Evolutionary conservation across 2,888 invertebrate species (phyloP), one percentile per base, ranked within the genome.

Genomic region (Torymus tubicola): DNA sequence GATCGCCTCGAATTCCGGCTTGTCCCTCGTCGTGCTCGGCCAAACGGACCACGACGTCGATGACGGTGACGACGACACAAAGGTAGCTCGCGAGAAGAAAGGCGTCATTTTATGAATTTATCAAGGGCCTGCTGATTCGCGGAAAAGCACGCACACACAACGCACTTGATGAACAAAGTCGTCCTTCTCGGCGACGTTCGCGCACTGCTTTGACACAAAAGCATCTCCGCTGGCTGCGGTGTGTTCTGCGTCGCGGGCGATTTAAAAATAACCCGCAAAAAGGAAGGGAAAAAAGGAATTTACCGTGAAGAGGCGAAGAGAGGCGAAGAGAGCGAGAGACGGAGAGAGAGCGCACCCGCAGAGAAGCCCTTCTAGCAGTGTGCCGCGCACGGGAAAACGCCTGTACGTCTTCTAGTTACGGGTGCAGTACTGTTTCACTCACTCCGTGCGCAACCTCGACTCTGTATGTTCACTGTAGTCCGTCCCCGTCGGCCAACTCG

Each of bases 191-290:
- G 55, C 24, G 18, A 13, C 16, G 12, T 18, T 18, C 24, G 31
- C 18, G 50, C 13, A 16, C 61, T 60, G 11, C 21, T 61, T 74
- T 65, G 57, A 75, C 64, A 80, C 63, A 79, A 78, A 78, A 79
- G 68, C 65, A 70, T 42, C 16, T 31, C 31, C n/a, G 55, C 68
- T n/a, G 60, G 58, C n/a, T 31, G 55, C 52, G 14, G 31, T 53
- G 65, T 53, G 65, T 85, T 86, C 83, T 84, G 83, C 85, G 85
- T 82, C 85, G 84, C 84, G 84, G 82, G 83, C 77, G 85, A 84
- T 87, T 87, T 86, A 86, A 87, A 87, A 87, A 87, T 87, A 87
- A 87, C 87, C 72, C 83, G 76, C 80, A 73, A 83, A 83, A 83
- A 78, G 80, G 82, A 85, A 80, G 78, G 81, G 78, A 77, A 75